Percentiles rank a stretch among this genome's conserved stretches.
phyloP scores from a whole-genome alignment of 2,797 vertebrate species.

The Anomalospiza imberbis region DNA sequence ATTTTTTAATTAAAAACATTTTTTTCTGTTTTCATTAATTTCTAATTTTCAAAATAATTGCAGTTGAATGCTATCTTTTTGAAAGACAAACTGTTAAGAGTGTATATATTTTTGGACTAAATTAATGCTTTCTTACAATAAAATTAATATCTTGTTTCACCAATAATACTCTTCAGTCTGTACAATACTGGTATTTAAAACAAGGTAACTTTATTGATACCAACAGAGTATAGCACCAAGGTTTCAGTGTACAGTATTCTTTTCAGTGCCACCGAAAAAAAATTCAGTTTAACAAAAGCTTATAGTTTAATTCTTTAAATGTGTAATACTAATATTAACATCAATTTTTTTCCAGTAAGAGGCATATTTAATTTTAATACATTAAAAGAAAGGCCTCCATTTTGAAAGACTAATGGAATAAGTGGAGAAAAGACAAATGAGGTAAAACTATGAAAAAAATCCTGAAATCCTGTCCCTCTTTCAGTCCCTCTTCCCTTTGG shows the following conservation, averaged over 20 bases:
- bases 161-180: slow-evolving; percentile 1
- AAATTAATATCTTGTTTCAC: background rate
- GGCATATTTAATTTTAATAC: background rate
- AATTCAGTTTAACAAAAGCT: background rate
- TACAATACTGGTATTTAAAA: background rate
- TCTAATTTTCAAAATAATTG: background rate
- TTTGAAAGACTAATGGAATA: background rate
- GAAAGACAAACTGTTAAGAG: background rate
- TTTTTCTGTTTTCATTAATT: background rate
- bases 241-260: background rate
- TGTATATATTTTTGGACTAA: background rate
- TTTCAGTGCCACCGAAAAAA: background rate
- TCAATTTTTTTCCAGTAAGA: background rate
- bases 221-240: background rate
- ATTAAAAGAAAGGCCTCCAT: background rate
- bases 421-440: background rate
- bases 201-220: background rate
- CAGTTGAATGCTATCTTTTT: background rate
- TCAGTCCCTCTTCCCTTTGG: background rate
- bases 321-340: background rate
- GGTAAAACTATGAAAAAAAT: background rate
- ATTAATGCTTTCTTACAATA: slow-evolving; percentile 19
- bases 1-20: background rate
- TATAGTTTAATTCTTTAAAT: background rate
- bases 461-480: background rate